A percentile compares a stretch with the other conserved stretches of the same genome.
Evolutionary conservation across 2,797 vertebrate genomes (phyloP).

Genomic region (Phalloptychus januarius): DNA sequence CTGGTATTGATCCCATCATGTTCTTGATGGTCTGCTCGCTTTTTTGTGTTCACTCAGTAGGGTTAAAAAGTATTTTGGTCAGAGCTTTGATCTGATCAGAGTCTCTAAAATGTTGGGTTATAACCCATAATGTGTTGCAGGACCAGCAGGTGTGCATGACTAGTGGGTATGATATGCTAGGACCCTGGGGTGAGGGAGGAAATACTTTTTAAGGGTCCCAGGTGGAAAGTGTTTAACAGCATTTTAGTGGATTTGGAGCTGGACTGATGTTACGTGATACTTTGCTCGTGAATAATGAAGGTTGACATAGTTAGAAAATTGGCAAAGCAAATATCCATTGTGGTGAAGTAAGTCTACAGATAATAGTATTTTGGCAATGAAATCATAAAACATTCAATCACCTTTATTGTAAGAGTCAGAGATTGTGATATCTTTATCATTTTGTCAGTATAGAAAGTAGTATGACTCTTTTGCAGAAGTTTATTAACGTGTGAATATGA

Average conservation of each 20-base stretch:
- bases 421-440: neutral
- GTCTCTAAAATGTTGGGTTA: constrained; percentile 43
- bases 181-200: constrained; percentile 45
- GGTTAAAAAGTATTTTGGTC: constrained; percentile 34
- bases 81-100: constrained; percentile 56
- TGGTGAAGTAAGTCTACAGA: neutral
- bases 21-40: constrained; percentile 50
- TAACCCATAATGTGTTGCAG: constrained; percentile 59
- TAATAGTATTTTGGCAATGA: neutral
- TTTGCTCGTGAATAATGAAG: constrained; percentile 18
- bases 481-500: neutral
- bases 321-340: constrained; percentile 1
- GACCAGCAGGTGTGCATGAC: constrained; percentile 37
- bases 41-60: constrained; percentile 31
- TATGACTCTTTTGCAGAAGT: neutral
- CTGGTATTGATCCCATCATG: constrained; percentile 43
- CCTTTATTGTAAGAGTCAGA: neutral
- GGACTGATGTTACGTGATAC: constrained; percentile 39
- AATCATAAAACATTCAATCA: neutral
- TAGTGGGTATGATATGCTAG: constrained; percentile 43
- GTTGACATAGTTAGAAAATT: constrained; percentile 20
- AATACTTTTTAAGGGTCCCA: constrained; percentile 36
- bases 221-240: constrained; percentile 40
- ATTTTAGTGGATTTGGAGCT: constrained; percentile 14
- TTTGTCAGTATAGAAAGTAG: neutral